These are phyloP conservation scores for Ostrea edulis DNA, from an alignment of 1,140 invertebrate species.

Conservation along the genomic window DNA sequence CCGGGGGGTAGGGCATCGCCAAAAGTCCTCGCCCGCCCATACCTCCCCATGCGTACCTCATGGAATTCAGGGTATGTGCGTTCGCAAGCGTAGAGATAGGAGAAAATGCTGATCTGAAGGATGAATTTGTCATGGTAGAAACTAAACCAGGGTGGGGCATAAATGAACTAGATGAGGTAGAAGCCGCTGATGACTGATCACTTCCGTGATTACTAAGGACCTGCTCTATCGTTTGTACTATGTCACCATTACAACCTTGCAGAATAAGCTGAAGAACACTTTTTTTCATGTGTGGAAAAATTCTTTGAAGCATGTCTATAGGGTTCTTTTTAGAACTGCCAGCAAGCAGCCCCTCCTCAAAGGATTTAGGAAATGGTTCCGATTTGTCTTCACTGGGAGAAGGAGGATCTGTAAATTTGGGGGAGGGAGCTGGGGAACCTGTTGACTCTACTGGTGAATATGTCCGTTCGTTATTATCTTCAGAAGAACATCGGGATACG, in stretches of 20 bases:
- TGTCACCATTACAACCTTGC: conserved; percentile 88
- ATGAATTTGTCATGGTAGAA: conserved; percentile 35
- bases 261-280: conserved; percentile 91
- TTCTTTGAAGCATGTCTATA: conserved; percentile 87
- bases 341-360: conserved; percentile 38
- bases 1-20: conserved; percentile 57
- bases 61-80: conserved; percentile 53
- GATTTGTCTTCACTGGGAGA: conserved; percentile 28
- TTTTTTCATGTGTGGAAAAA: conserved; percentile 91
- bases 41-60: conserved; percentile 56
- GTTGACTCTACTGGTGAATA: conserved; percentile 39
- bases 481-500: conserved; percentile 46
- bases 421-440: conserved; percentile 46
- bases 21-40: conserved; percentile 50
- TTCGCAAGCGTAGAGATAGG: conserved; percentile 55
- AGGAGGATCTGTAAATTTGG: conserved; percentile 48
- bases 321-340: conserved; percentile 75
- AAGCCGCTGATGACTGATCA: background rate
- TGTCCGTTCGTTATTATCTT: conserved; percentile 41
- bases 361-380: conserved; percentile 42
- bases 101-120: conserved; percentile 59
- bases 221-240: conserved; percentile 93
- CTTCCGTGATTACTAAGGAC: conserved; percentile 69
- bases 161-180: conserved; percentile 15
- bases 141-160: conserved; percentile 33